Conservation (phyloP, 1,140 invertebrate species). For the Drosophila sturtevanti region DNA sequence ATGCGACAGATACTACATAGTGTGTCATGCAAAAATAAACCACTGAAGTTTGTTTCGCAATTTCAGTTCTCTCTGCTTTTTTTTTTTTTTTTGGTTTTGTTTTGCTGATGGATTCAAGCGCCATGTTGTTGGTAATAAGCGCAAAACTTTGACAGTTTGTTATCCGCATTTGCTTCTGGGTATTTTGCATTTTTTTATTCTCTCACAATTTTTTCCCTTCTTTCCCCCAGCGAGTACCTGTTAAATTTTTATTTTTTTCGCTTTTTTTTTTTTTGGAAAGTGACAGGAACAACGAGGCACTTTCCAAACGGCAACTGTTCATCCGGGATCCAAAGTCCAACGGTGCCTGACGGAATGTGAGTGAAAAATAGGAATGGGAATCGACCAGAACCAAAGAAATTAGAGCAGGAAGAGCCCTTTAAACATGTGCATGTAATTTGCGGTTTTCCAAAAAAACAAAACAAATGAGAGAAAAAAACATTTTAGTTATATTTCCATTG, state of each 20-base stretch:
- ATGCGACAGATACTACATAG: slow-evolving; percentile 37
- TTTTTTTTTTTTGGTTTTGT: slow-evolving; percentile 15
- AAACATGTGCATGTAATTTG: slow-evolving; percentile 74
- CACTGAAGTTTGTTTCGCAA: slow-evolving; percentile 28
- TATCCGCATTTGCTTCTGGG: slow-evolving; percentile 71
- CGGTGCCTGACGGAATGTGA: background rate
- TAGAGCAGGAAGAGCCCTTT: slow-evolving; percentile 48
- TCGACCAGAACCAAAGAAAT: slow-evolving; percentile 30
- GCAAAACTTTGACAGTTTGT: slow-evolving; percentile 79
- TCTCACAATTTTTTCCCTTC: slow-evolving; percentile 13
- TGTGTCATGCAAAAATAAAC: slow-evolving; percentile 65
- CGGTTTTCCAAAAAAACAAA: slow-evolving; percentile 34
- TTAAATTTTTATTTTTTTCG: slow-evolving; percentile 42
- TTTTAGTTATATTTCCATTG: slow-evolving; percentile 16
- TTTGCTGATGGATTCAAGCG: slow-evolving; percentile 15
- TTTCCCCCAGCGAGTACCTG: slow-evolving; percentile 62
- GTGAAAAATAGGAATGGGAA: slow-evolving; percentile 4
- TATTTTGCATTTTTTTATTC: slow-evolving; percentile 47
- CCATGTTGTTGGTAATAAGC: slow-evolving; percentile 66
- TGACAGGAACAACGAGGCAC: slow-evolving; percentile 52
- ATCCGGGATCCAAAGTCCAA: slow-evolving; percentile 39
- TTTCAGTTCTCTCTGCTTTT: slow-evolving; percentile 39
- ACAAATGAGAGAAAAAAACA: background rate
- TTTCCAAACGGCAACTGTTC: slow-evolving; percentile 68
- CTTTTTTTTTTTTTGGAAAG: slow-evolving; percentile 13